Conservation (phyloP, 2,113 vertebrate genomes). For the Ptychochromis oligacanthus region DNA sequence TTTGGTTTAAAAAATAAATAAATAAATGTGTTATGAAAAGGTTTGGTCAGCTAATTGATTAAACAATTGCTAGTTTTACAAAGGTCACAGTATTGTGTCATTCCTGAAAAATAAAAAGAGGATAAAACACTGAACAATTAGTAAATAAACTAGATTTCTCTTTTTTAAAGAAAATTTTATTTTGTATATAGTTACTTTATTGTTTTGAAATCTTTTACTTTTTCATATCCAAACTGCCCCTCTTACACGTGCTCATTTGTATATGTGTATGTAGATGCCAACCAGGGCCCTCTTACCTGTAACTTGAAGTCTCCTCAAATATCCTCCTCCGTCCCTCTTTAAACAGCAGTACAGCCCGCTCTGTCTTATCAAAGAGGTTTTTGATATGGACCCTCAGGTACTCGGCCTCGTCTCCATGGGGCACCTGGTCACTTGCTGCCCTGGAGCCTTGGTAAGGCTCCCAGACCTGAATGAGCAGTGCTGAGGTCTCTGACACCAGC, state of each 20-base stretch:
- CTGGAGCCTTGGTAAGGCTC: conserved; percentile 53
- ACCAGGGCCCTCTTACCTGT: conserved; percentile 75
- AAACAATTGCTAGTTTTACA: not conserved
- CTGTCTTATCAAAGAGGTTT: conserved; percentile 84
- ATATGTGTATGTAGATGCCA: not conserved
- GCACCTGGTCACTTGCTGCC: not conserved
- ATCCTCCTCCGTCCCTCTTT: conserved; percentile 79
- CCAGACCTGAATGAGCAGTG: conserved; percentile 75
- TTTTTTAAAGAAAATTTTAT: not conserved
- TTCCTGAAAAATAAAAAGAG: not conserved
- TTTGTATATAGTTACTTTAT: not conserved
- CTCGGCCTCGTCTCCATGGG: conserved; percentile 62
- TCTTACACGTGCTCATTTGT: not conserved
- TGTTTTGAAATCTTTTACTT: not conserved
- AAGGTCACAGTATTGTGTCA: not conserved
- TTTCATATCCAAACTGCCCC: not conserved
- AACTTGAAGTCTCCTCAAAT: conserved; percentile 80
- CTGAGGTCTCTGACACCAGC: conserved; percentile 72
- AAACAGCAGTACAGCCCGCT: conserved; percentile 79
- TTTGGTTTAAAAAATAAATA: not conserved
- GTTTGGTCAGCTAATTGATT: no score
- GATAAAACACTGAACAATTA: not conserved
- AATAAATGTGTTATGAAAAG: rapidly evolving
- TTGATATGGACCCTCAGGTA: conserved; percentile 79
- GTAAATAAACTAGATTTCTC: not conserved